A percentile compares a stretch with the other conserved stretches of the same genome.
phyloP scores from a whole-genome alignment of 2,113 vertebrate genomes.

The Amblyopsis rosae region DNA sequence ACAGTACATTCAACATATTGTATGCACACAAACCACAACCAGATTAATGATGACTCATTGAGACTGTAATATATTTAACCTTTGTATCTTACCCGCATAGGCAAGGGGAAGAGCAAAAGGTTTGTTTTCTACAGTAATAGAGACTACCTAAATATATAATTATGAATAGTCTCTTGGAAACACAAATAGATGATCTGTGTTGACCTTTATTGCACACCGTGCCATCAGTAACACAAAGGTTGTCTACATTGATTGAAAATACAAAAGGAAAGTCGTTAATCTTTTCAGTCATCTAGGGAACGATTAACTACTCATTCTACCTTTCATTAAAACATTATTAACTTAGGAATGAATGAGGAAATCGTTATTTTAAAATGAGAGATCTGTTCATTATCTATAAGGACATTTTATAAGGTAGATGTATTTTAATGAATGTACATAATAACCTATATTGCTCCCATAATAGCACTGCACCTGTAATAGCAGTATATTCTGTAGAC shows the following conservation, averaged over 20 bases:
- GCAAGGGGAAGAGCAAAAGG: slow-evolving; percentile 14
- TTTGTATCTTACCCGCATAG: slow-evolving; percentile 3
- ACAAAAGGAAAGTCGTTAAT: slow-evolving; percentile 2
- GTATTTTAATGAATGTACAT: slow-evolving; percentile 3
- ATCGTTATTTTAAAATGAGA: not conserved
- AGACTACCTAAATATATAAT: slow-evolving; percentile 30
- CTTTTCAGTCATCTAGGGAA: slow-evolving; percentile 22
- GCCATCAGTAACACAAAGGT: slow-evolving; percentile 24
- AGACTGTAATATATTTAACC: not conserved
- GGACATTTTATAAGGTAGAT: not conserved
- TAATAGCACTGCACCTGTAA: too few relatives aligned
- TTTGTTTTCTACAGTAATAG: slow-evolving; percentile 30
- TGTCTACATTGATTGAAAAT: slow-evolving; percentile 26
- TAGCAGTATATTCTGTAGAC: slow-evolving; percentile 2
- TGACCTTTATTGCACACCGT: slow-evolving; percentile 1
- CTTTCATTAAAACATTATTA: not conserved
- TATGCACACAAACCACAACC: too few relatives aligned
- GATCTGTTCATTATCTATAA: slow-evolving; percentile 6
- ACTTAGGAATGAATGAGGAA: not conserved
- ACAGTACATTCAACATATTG: not conserved
- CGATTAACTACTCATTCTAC: not conserved
- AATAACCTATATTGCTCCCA: too few relatives aligned
- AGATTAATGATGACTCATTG: slow-evolving; percentile 5
- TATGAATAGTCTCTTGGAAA: slow-evolving; percentile 41
- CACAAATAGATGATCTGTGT: not conserved